phyloP scores from a whole-genome alignment of 1,140 invertebrate genomes.

The Harlomillsia oculata region DNA sequence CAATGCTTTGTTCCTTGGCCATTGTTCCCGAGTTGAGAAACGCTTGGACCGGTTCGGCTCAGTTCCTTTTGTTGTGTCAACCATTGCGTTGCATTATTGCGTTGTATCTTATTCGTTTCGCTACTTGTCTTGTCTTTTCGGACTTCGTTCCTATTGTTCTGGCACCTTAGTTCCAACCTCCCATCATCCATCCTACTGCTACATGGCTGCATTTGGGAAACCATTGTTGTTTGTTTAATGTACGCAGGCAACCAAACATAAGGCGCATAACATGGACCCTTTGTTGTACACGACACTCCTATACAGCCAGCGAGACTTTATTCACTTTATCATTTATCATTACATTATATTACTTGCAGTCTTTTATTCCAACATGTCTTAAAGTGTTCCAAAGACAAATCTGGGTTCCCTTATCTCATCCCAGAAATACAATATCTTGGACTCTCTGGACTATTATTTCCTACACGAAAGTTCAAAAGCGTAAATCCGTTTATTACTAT shows the following conservation, averaged over 20 bases:
- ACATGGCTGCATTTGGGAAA: neutral
- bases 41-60: neutral
- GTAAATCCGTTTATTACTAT: too few species aligned
- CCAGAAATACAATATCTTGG: too few species aligned
- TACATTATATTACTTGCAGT: neutral
- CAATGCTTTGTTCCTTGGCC: conserved; percentile 4
- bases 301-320: neutral
- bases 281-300: too few species aligned
- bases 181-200: neutral
- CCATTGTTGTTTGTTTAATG: conserved; percentile 11
- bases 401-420: too few species aligned
- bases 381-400: too few species aligned
- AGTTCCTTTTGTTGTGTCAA: conserved; percentile 11
- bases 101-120: conserved; percentile 7
- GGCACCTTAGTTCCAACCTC: conserved; percentile 10
- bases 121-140: conserved; percentile 18
- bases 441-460: too few species aligned
- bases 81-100: too few species aligned
- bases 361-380: too few species aligned
- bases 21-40: neutral
- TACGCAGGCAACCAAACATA: conserved; percentile 5
- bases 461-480: too few species aligned
- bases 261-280: too few species aligned
- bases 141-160: conserved; percentile 12
- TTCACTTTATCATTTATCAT: conserved; percentile 4